Evolutionary conservation across 2,797 vertebrate genomes (phyloP).

Genomic region (Eulemur coronatus): DNA sequence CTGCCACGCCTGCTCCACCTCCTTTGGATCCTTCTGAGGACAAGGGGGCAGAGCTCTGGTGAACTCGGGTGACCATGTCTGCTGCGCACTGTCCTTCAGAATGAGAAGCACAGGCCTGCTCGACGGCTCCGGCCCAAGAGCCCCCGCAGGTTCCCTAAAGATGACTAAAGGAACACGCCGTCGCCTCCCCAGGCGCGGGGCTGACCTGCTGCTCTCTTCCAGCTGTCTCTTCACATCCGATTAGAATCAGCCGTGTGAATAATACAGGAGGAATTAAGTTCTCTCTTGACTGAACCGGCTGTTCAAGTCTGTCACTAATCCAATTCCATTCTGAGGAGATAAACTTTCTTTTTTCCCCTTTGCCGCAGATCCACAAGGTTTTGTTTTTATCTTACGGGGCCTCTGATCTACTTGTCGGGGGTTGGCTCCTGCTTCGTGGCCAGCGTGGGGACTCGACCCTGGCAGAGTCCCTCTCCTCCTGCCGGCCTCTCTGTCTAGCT

Average conservation of each 20-base stretch:
- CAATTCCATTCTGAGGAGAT: background rate
- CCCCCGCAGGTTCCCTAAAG: background rate
- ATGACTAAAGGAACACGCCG: background rate
- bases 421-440: background rate
- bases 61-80: background rate
- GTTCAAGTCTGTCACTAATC: slow-evolving; percentile 28
- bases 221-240: slow-evolving; percentile 52
- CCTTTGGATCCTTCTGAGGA: background rate
- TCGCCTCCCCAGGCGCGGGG: background rate
- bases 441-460: background rate
- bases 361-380: background rate
- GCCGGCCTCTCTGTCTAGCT: background rate
- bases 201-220: background rate
- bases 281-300: slow-evolving; percentile 46
- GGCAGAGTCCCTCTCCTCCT: background rate
- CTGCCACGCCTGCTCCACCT: background rate
- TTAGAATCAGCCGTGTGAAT: background rate
- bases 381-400: background rate
- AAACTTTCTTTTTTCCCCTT: background rate
- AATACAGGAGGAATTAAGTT: slow-evolving; percentile 47
- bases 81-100: background rate
- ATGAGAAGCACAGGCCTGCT: background rate
- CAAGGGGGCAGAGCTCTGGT: background rate
- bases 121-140: background rate
- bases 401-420: background rate